Evolutionary conservation across 2,113 vertebrate species (phyloP), one percentile per base, ranked within the genome.

Genomic region (Acanthochromis polyacanthus): DNA sequence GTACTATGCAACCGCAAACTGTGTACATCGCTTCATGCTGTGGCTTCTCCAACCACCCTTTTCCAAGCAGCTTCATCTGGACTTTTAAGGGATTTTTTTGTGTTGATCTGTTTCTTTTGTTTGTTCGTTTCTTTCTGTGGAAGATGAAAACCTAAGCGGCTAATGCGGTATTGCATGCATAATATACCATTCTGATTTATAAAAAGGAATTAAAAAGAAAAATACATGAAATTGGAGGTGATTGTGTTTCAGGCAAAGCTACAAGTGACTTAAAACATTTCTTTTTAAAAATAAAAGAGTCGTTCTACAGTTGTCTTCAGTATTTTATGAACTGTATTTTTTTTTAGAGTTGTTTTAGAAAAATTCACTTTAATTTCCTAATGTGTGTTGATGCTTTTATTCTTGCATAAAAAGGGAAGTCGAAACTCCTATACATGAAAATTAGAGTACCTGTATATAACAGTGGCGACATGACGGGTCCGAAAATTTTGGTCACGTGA

Each of bases 151-250:
- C 82, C 67, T 88, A 84, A 90, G 88, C 75, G 78, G 92, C 83
- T 94, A 89, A 93, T 93, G 93, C 92, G 84, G 88, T 93, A 93
- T 86, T 93, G 94, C 93, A 95, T 95, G 94, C 93, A 87, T 90
- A 87, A 92, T 89, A 86, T 93, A 92, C 90, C 91, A 92, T 92
- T 94, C 80, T 91, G 74, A 89, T 93, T 95, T 93, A 81, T 93
- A 82, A 89, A 91, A 85, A 90, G 69, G 69, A 89, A 83, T 83
- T 85, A 61, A 90, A 61, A 90, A 90, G 62, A 84, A 85, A 92
- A 91, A 82, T n/a, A 80, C 66, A 75, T 85, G 77, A 87, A 88
- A 85, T 85, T 80, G 83, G 90, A 91, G 70, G 89, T 80, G 75
- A 90, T 82, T 89, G 87, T 92, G 92, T 94, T 87, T 88, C 90